Percentiles rank a stretch among this genome's conserved stretches.
phyloP scores from a whole-genome alignment of 1,140 invertebrate genomes.

The Lanistes nyassanus region DNA sequence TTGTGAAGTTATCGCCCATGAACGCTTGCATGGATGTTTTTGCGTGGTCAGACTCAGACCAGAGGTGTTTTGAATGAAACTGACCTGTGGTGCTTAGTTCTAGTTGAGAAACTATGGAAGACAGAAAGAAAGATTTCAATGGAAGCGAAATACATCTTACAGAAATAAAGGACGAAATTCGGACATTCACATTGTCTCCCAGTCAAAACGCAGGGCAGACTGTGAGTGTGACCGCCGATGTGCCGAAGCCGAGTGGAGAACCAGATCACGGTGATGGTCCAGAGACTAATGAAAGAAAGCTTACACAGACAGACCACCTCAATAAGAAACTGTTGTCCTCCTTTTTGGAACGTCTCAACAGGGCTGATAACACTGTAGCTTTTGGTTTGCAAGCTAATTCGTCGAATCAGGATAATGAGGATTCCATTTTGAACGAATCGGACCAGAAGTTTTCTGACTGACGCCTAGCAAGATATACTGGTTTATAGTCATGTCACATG shows the following conservation, averaged over 20 bases:
- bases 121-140: no score
- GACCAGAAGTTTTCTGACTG: not conserved
- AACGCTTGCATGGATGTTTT: no score
- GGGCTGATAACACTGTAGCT: slow-evolving; percentile 16
- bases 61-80: no score
- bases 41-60: no score
- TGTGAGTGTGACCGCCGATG: not conserved
- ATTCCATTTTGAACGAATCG: slow-evolving; percentile 7
- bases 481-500: not conserved
- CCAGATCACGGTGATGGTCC: slow-evolving; percentile 9
- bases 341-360: slow-evolving; percentile 47
- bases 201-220: no score
- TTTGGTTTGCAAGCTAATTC: slow-evolving; percentile 21
- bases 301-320: slow-evolving; percentile 50
- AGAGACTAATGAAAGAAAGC: slow-evolving; percentile 34
- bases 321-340: slow-evolving; percentile 47
- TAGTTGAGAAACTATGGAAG: no score
- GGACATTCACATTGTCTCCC: no score
- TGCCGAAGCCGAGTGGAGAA: no score
- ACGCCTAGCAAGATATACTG: not conserved
- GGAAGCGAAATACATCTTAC: no score
- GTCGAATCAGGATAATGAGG: not conserved
- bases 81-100: no score
- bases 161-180: no score
- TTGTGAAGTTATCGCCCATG: no score